A percentile compares a stretch with the other conserved stretches of the same genome.
Conservation (phyloP, 2,797 vertebrate species). For the Pseudocheirus occidentalis region DNA sequence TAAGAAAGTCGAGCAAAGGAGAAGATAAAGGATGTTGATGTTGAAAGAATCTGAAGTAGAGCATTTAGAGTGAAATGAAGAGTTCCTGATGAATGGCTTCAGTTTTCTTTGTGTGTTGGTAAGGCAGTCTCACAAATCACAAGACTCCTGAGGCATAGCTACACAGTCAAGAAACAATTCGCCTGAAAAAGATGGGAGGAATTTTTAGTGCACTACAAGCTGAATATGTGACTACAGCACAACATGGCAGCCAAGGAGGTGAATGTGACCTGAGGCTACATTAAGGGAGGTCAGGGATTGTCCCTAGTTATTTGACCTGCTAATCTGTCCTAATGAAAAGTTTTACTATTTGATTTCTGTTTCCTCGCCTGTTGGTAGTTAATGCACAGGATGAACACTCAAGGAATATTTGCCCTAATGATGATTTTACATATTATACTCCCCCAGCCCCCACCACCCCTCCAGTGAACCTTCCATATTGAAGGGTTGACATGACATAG, state of each 20-base stretch:
- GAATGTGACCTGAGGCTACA: not conserved
- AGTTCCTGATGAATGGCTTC: not conserved
- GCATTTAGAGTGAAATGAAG: not conserved
- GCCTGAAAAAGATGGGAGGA: not conserved
- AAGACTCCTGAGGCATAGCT: not conserved
- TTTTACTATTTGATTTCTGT: not conserved
- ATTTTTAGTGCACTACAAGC: not conserved
- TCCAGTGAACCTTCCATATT: too few species aligned
- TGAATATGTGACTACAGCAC: not conserved
- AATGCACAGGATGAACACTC: not conserved
- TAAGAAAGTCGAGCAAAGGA: not conserved
- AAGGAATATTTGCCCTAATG: not conserved
- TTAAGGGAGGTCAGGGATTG: not conserved
- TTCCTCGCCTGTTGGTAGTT: not conserved
- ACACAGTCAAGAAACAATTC: not conserved
- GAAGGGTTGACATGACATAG: too few species aligned
- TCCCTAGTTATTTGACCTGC: not conserved
- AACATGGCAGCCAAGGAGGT: not conserved
- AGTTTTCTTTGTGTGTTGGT: not conserved
- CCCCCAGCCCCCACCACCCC: too few species aligned
- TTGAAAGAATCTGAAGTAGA: not conserved
- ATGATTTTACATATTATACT: too few species aligned
- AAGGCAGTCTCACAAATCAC: not conserved
- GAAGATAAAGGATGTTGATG: not conserved
- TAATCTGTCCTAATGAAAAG: not conserved